Base-by-base conservation (phyloP, 2,888 invertebrate genomes). In the Erynnis tages region DNA sequence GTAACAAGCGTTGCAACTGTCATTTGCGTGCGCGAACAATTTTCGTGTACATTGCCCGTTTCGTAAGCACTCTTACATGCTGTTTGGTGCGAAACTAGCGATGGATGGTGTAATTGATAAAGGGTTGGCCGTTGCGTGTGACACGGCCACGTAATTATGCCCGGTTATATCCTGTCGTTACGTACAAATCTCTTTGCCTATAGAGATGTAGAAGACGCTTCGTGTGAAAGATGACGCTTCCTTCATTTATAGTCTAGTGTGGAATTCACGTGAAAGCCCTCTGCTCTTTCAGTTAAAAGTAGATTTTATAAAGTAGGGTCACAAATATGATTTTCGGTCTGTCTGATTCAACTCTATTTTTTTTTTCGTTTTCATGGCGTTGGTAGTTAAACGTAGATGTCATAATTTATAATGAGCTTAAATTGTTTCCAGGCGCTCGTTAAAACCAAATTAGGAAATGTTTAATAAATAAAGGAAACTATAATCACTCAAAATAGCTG, bases 101-200 rank as follows among this genome's bases (percentile, higher is more conserved):
- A 27, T 49, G 49, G 34, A 49, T 19, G 34, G 6, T 16, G 34
- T 41, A 48, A 49, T 34, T 41, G 41, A 34, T 32, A 11, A 38
- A 41, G 17, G 11, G 41, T 27, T 14, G 13, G 13, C 27, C 48
- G 34, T 41, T 41, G 17, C 41, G 30, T 32, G 23, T 49, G 41
- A 49, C 32, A 34, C 41, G 34, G 49, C 41, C 49, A 41, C 41
- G 41, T 49, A 49, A 49, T 49, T 49, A 49, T 34, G 32, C 40
- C 32, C 19, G 49, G 25, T 41, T 49, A 41, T 49, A 49, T 49
- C 49, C 49, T 49, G 41, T 23, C 30, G 14, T 44, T 40, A 32
- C n/a, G 40, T 48, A 21, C 40, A 11, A 32, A 40, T 40, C 48
- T 40, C 48, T 48, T 16, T 34, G 34, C 32, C 10, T 49, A 49